Evolutionary conservation across 1,140 invertebrate genomes (phyloP), one percentile per base, ranked within the genome.

Genomic region (Mactra quadrangularis): DNA sequence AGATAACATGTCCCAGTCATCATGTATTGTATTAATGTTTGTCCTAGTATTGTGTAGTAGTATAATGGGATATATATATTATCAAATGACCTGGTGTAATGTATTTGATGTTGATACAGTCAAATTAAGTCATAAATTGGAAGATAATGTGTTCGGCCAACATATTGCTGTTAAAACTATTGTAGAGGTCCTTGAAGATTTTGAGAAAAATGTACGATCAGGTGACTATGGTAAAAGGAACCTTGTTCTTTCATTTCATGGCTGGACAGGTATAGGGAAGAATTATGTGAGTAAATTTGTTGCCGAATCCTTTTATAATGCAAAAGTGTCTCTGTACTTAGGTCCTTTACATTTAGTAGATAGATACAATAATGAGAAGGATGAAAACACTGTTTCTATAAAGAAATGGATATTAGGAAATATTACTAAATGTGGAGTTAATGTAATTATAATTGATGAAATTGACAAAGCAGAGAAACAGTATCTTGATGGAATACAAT

Each of bases 181-280:
- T 11, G 72, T 85, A 19, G 53, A 55, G 1, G 52, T 77, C 13
- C 60, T 90, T 2, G 68, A 87, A 22, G 60, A 87, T 72, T 83
- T 87, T 41, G 31, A 64, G 19, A 47, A 82, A 53, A 64, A 82
- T 68, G 25, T 38, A 22, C 31, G 53, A 41, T 52, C 25, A 75
- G 41, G 29, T 59, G 27, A 76, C n/a, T n/a, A n/a, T n/a, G 45
- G 53, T 7, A 31, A 66, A 70, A 33, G 57, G 84, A 85, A 83
- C 38, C 70, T 90, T 1, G 88, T 91, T 0, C 70, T 92, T 11
- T 92, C 90, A 33, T 88, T 92, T 47, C 88, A 92, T 87, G 91
- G 91, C 0, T 91, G 91, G 90, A 91, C 91, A 33, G 91, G 91
- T 25, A 88, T 90, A 25, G 91, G 91, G 3, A 92, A 92, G 79